Conservation (phyloP, 2,113 vertebrate species). For the Brienomyrus brachyistius region DNA sequence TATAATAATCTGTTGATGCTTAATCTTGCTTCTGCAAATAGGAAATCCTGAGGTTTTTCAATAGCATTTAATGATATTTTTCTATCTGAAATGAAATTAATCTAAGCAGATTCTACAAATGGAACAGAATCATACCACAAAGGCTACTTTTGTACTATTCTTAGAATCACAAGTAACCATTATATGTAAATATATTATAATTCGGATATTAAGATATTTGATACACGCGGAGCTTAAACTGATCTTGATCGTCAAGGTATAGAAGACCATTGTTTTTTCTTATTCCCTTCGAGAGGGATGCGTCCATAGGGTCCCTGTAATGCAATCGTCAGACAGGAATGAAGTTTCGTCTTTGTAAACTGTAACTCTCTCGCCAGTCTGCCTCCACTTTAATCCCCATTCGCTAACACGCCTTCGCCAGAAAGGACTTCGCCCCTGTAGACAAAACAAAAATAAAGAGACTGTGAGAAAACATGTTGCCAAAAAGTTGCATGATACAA, state of each 20-base stretch:
- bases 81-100: not conserved
- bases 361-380: not conserved
- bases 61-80: not conserved
- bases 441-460: constrained; percentile 22
- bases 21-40: not conserved
- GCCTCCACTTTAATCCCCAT: constrained; percentile 13
- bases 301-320: not conserved
- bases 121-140: not conserved
- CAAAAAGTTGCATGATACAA: not conserved
- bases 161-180: not conserved
- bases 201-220: not conserved
- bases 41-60: not conserved
- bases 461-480: not conserved
- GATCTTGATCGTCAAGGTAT: not conserved
- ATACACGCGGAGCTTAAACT: not conserved
- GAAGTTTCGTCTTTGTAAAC: constrained; percentile 7
- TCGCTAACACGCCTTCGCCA: not conserved
- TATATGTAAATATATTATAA: not conserved
- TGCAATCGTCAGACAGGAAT: constrained; percentile 4
- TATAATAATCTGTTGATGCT: not conserved
- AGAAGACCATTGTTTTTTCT: not conserved
- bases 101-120: not conserved
- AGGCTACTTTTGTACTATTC: not conserved
- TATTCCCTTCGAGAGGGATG: not conserved
- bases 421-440: not conserved